phyloP scores from a whole-genome alignment of 2,113 vertebrate species.

The Toxostoma redivivum region DNA sequence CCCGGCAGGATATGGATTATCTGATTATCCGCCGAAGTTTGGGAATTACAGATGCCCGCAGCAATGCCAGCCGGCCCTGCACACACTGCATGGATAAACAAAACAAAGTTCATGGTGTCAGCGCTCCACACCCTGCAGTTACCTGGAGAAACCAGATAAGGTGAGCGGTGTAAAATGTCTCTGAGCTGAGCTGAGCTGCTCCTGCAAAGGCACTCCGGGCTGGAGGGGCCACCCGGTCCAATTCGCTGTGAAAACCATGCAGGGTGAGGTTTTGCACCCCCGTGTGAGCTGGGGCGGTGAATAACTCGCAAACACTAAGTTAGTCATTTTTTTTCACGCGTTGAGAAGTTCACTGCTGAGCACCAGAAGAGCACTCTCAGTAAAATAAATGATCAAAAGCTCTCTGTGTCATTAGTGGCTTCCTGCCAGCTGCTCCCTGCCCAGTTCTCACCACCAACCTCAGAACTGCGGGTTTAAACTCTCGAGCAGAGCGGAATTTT shows the following conservation, averaged over 20 bases:
- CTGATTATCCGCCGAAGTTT: fast-evolving
- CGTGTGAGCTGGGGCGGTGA: fast-evolving
- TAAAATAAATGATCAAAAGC: neutral
- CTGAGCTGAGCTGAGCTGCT: neutral
- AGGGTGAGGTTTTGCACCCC: neutral
- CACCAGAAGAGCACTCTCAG: neutral
- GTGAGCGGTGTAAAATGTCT: fast-evolving
- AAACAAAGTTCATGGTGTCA: constrained; percentile 39
- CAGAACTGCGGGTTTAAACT: neutral
- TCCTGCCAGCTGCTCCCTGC: neutral
- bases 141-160: constrained; percentile 32
- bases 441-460: neutral
- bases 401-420: neutral
- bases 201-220: neutral
- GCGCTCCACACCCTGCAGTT: neutral
- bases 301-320: neutral
- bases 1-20: fast-evolving
- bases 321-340: fast-evolving
- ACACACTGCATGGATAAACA: fast-evolving
- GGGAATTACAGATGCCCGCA: neutral
- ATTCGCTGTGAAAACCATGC: fast-evolving
- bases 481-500: neutral
- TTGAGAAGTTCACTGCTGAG: neutral
- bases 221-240: no score
- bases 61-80: neutral